Conservation (phyloP, 1,140 invertebrate genomes). For the Bombus ignitus region DNA sequence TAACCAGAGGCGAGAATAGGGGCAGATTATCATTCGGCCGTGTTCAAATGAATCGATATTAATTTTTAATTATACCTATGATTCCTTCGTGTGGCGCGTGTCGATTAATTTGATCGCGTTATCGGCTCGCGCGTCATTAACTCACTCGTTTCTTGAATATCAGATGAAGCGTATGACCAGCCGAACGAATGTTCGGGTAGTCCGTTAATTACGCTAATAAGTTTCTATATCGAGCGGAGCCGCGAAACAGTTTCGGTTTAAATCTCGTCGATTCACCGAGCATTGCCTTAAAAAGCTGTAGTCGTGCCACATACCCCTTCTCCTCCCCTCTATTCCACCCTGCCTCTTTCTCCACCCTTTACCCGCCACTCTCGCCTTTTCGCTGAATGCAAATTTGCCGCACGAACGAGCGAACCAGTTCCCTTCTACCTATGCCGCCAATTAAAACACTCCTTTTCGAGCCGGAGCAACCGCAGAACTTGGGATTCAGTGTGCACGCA, state of each 20-base stretch:
- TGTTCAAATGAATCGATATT: not conserved
- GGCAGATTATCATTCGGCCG: not conserved
- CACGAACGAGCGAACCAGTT: slow-evolving; percentile 53
- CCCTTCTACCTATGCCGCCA: slow-evolving; percentile 69
- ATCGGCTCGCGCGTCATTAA: not conserved
- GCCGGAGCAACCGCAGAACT: slow-evolving; percentile 16
- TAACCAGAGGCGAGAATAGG: not conserved
- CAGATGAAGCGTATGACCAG: not conserved
- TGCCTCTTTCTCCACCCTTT: slow-evolving; percentile 2
- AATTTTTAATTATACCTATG: not conserved
- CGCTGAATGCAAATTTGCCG: slow-evolving; percentile 64
- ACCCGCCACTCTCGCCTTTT: slow-evolving; percentile 34
- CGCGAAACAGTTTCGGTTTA: slow-evolving; percentile 42
- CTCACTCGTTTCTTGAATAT: not conserved
- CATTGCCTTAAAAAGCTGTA: slow-evolving; percentile 59
- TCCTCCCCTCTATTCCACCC: not conserved
- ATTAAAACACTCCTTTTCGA: slow-evolving; percentile 81
- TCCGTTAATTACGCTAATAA: slow-evolving; percentile 60
- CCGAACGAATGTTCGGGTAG: not conserved
- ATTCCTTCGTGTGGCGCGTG: not conserved
- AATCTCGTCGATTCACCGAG: slow-evolving; percentile 50
- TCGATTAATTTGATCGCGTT: slow-evolving; percentile 10
- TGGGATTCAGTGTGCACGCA: slow-evolving; percentile 23
- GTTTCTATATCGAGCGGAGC: not conserved
- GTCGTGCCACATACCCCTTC: not conserved